A percentile compares a stretch with the other conserved stretches of the same genome.
phyloP scores from a whole-genome alignment of 2,113 vertebrate genomes.

The Thamnaconus septentrionalis region DNA sequence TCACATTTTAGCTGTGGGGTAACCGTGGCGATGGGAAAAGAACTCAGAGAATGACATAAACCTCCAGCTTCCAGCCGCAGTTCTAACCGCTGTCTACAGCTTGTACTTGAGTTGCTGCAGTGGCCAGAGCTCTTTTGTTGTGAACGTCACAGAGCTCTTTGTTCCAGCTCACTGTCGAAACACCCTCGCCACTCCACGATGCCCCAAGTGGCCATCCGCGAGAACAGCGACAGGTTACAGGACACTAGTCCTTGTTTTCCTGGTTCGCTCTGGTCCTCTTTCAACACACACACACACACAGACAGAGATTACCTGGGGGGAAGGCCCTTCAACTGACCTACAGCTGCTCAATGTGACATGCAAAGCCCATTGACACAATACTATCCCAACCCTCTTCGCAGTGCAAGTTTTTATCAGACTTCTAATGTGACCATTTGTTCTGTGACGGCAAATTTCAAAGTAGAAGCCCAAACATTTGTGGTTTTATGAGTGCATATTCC shows the following conservation, averaged over 20 bases:
- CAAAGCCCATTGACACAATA: no score
- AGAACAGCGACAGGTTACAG: conserved; percentile 13
- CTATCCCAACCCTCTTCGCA: no score
- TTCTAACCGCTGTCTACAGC: background rate
- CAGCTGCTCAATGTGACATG: background rate
- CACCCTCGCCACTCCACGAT: conserved; percentile 9
- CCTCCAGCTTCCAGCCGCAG: conserved; percentile 4
- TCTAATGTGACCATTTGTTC: no score
- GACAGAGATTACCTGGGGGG: no score
- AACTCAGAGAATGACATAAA: conserved; percentile 9
- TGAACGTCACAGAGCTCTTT: conserved; percentile 38
- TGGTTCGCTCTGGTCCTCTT: no score
- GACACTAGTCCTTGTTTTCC: background rate
- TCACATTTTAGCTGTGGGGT: conserved; percentile 11
- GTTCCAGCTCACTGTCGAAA: conserved; percentile 24
- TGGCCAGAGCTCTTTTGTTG: conserved; percentile 45
- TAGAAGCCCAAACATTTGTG: background rate
- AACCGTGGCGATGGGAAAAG: conserved; percentile 32
- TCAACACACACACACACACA: no score
- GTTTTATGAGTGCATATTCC: conserved; percentile 31
- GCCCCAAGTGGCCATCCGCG: conserved; percentile 39
- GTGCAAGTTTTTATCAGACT: no score
- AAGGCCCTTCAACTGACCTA: background rate
- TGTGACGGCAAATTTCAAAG: background rate
- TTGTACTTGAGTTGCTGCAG: conserved; percentile 23